Percentiles rank a stretch among this genome's conserved stretches.
Evolutionary conservation across 30 jellyfish, hydroid and myxozoan species (phyloP).

Genomic region (Morbakka virulenta): DNA sequence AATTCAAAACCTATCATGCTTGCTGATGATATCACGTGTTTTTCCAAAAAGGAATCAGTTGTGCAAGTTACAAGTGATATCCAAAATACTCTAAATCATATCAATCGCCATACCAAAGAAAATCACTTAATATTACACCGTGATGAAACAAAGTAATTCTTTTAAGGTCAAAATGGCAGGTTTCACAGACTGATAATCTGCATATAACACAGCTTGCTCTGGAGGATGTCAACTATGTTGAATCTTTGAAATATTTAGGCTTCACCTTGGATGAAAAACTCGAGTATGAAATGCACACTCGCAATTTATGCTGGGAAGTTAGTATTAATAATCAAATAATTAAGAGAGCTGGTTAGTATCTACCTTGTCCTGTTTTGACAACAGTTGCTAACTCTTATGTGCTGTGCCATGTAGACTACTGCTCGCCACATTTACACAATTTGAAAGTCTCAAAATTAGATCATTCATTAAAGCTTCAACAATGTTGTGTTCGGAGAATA

Average conservation of each 20-base stretch:
- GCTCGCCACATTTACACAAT: constrained; percentile 43
- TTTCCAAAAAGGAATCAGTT: constrained; percentile 4
- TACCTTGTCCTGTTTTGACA: constrained; percentile 5
- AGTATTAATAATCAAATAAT: constrained; percentile 22
- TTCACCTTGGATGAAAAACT: neutral
- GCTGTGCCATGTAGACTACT: constrained; percentile 41
- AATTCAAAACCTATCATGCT: neutral
- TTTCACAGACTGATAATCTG: neutral
- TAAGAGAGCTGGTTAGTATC: constrained; percentile 6
- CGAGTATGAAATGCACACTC: neutral
- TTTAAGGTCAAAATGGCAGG: neutral
- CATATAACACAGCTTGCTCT: neutral
- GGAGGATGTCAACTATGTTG: neutral
- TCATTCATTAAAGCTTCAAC: constrained; percentile 8
- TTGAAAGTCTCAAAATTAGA: constrained; percentile 11
- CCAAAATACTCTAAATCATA: constrained; percentile 17
- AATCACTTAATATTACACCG: constrained; percentile 34
- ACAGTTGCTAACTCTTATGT: constrained; percentile 31
- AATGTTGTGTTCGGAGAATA: constrained; percentile 26
- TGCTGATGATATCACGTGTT: constrained; percentile 26
- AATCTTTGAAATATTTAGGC: neutral
- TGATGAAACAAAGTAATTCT: constrained; percentile 7
- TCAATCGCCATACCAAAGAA: constrained; percentile 5
- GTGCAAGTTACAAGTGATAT: neutral
- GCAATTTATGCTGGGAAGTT: constrained; percentile 5